Conservation (phyloP, 2,888 invertebrate species). For the Nesidiocoris tenuis region DNA sequence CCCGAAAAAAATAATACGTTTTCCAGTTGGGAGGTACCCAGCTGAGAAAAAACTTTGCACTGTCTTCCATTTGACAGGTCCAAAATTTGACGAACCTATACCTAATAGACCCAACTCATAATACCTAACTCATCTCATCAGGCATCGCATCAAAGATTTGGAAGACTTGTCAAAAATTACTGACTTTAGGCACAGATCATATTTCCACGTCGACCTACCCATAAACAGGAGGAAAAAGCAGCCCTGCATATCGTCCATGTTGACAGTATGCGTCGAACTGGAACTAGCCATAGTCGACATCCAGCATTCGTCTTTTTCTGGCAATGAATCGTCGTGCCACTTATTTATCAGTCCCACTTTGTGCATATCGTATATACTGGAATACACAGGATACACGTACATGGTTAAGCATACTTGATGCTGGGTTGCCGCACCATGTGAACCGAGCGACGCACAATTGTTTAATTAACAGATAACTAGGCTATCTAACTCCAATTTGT, state of each 20-base stretch:
- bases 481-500: too few species aligned
- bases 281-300: slow-evolving; percentile 62
- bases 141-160: not conserved
- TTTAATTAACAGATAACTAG: too few species aligned
- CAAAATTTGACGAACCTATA: too few species aligned
- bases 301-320: slow-evolving; percentile 77
- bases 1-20: not conserved
- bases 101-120: too few species aligned
- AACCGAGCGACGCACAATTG: too few species aligned
- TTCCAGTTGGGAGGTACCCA: too few species aligned
- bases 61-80: too few species aligned
- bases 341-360: slow-evolving; percentile 81
- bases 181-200: not conserved
- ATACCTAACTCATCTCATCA: not conserved
- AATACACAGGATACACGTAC: too few species aligned
- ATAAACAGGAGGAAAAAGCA: slow-evolving; percentile 82
- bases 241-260: slow-evolving; percentile 88
- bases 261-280: slow-evolving; percentile 84
- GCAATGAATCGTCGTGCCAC: slow-evolving; percentile 77
- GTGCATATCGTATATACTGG: slow-evolving; percentile 75
- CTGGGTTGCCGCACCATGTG: too few species aligned
- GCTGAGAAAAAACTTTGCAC: not conserved
- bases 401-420: too few species aligned
- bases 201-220: slow-evolving; percentile 59
- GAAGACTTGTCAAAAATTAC: not conserved